Evolutionary conservation across 2,797 vertebrate species (phyloP).

Genomic region (Forpus xanthops): DNA sequence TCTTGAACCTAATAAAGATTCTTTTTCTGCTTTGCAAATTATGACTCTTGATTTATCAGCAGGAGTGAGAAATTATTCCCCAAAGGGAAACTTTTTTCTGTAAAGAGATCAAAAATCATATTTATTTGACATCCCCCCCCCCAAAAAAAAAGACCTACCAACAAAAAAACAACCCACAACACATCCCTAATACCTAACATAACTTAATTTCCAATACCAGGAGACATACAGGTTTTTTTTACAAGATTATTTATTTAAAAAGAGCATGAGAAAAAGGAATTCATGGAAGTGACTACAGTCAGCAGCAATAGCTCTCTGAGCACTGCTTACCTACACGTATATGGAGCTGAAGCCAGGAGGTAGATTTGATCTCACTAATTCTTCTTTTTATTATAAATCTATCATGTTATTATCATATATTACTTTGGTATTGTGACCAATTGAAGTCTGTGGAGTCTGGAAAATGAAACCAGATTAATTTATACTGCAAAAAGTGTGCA

Average conservation of each 20-base stretch:
- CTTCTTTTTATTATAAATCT: not conserved
- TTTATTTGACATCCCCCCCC: not conserved
- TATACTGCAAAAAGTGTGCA: not conserved
- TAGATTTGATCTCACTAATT: not conserved
- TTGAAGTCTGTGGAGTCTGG: not conserved
- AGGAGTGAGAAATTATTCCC: not conserved
- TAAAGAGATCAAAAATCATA: not conserved
- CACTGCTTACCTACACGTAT: not conserved
- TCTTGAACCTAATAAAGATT: not conserved
- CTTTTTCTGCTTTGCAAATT: not conserved
- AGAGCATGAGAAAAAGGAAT: not conserved
- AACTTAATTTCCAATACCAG: not conserved
- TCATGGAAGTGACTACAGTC: not conserved
- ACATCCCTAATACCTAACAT: not conserved
- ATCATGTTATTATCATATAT: not conserved
- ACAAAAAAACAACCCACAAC: not conserved
- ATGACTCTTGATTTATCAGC: not conserved
- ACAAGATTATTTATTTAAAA: not conserved
- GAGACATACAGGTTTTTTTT: not conserved
- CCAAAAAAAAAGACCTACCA: rapidly evolving
- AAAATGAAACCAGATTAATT: not conserved
- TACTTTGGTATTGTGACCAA: not conserved
- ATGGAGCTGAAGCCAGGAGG: not conserved
- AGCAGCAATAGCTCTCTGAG: not conserved
- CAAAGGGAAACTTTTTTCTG: not conserved